Conservation (phyloP, 2,888 invertebrate species). For the Adineta ricciae region DNA sequence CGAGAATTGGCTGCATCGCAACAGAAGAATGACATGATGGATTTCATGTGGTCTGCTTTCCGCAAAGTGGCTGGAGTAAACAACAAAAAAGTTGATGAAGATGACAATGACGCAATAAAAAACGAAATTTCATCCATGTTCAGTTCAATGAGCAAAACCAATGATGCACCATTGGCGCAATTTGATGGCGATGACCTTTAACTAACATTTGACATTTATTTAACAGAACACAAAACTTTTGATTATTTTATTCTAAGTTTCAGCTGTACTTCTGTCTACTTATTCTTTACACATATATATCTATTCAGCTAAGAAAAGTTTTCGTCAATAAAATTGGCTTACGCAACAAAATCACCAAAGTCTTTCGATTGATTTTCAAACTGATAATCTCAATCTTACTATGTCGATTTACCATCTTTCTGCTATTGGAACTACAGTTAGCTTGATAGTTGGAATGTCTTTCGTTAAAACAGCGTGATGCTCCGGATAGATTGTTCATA, state of each 20-base stretch:
- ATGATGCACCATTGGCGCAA: not conserved
- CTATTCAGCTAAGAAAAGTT: not conserved
- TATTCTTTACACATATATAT: not conserved
- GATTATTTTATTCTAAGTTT: not conserved
- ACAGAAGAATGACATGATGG: not conserved
- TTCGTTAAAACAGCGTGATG: too few relatives aligned
- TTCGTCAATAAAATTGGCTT: slow-evolving; percentile 9
- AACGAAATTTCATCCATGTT: not conserved
- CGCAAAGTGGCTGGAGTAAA: not conserved
- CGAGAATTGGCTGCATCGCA: not conserved
- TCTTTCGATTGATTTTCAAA: not conserved
- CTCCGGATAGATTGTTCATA: too few relatives aligned
- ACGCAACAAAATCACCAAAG: not conserved
- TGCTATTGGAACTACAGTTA: too few relatives aligned
- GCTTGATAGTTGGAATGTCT: too few relatives aligned
- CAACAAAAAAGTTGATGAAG: not conserved
- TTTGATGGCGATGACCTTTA: not conserved
- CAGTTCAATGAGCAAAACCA: not conserved
- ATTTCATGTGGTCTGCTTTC: slow-evolving; percentile 10
- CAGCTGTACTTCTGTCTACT: not conserved
- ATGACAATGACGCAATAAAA: not conserved
- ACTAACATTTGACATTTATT: not conserved
- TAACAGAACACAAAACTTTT: too few relatives aligned
- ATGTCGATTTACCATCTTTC: not conserved
- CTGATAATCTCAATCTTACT: too few relatives aligned